phyloP scores from a whole-genome alignment of 2,888 invertebrate genomes.

The Dioctria linearis region DNA sequence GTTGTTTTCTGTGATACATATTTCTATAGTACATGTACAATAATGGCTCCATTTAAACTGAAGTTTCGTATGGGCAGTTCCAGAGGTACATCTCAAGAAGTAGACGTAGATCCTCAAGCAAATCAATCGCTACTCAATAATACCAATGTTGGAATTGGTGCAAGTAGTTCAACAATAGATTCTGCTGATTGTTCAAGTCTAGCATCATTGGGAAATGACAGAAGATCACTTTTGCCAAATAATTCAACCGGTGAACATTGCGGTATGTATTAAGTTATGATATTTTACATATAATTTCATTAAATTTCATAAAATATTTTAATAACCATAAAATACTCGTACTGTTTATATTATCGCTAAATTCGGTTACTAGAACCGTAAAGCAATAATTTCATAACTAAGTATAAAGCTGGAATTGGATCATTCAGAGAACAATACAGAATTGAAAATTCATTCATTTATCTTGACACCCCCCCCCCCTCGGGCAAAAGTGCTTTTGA shows the following conservation, averaged over 20 bases:
- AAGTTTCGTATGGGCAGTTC: conserved; percentile 72
- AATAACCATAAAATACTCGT: no score
- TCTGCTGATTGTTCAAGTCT: conserved; percentile 69
- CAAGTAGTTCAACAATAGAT: conserved; percentile 70
- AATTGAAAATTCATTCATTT: no score
- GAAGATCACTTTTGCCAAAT: conserved; percentile 58
- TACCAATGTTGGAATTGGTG: conserved; percentile 64
- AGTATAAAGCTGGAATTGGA: no score
- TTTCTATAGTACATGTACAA: conserved; percentile 32
- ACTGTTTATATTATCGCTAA: no score
- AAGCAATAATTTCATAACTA: no score
- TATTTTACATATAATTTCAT: neutral
- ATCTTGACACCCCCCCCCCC: no score
- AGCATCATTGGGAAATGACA: conserved; percentile 62
- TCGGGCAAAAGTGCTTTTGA: no score
- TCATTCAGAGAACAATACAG: no score
- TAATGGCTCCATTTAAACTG: conserved; percentile 71
- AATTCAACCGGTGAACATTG: conserved; percentile 67
- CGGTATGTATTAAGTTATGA: conserved; percentile 65
- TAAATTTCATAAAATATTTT: neutral
- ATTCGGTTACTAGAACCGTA: no score
- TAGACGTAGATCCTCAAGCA: conserved; percentile 67
- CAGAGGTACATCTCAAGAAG: conserved; percentile 70
- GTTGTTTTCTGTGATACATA: conserved; percentile 46
- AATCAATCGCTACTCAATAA: conserved; percentile 68